These are phyloP conservation scores for Amia ocellicauda DNA, from an alignment of 2,113 vertebrate genomes.

Conservation along the genomic window DNA sequence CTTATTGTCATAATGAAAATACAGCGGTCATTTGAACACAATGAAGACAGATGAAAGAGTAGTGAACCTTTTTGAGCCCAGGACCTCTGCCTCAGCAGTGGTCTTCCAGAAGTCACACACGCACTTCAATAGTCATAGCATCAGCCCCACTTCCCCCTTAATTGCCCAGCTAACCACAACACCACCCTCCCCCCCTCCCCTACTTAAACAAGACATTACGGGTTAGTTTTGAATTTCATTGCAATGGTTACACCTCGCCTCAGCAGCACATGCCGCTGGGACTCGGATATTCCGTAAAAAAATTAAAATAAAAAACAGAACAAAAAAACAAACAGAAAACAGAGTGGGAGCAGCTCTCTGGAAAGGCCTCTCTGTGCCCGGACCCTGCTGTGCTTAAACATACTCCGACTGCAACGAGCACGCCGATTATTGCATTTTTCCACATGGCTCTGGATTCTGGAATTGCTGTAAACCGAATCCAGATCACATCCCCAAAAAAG, in stretches of 20 bases:
- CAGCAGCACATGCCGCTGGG: conserved; percentile 22
- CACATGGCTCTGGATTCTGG: too few relatives aligned
- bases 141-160: background rate
- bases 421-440: conserved; percentile 36
- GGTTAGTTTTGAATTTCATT: conserved; percentile 14
- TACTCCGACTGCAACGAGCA: conserved; percentile 1
- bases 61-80: too few relatives aligned
- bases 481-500: too few relatives aligned
- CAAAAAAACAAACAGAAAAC: conserved; percentile 28
- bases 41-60: too few relatives aligned
- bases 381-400: conserved; percentile 5
- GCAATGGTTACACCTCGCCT: conserved; percentile 33
- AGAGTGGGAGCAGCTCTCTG: conserved; percentile 52
- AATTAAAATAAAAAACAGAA: conserved; percentile 22
- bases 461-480: too few relatives aligned
- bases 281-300: conserved; percentile 31
- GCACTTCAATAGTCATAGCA: background rate
- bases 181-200: conserved; percentile 32
- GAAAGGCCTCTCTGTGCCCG: conserved; percentile 36
- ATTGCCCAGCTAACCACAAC: conserved; percentile 23
- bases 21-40: too few relatives aligned
- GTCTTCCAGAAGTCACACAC: background rate
- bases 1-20: too few relatives aligned
- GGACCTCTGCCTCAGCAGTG: background rate
- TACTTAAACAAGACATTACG: conserved; percentile 30